These are phyloP conservation scores for Muntiacus muntjak DNA, from an alignment of 2,113 vertebrate genomes.

Conservation along the genomic window DNA sequence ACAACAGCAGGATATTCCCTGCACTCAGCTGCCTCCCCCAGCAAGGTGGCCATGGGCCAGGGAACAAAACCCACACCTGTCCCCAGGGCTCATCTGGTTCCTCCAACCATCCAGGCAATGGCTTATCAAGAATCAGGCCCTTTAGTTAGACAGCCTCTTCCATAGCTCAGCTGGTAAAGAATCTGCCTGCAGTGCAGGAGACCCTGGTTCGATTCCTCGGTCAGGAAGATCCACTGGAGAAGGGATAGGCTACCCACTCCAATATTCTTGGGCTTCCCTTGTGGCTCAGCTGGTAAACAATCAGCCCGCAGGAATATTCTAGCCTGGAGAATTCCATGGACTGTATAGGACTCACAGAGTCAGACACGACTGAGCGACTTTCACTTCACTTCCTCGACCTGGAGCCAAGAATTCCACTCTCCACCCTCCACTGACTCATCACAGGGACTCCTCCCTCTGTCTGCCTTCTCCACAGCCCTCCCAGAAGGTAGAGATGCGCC, in stretches of 20 bases:
- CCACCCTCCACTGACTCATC: background rate
- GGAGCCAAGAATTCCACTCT: background rate
- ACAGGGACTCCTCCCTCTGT: too few relatives aligned
- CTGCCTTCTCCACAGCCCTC: background rate
- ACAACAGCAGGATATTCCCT: background rate
- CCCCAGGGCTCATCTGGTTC: background rate
- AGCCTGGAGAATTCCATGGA: background rate
- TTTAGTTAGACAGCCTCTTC: background rate
- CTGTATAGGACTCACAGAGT: background rate
- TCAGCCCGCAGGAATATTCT: background rate
- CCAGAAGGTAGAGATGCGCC: background rate
- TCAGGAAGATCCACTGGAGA: background rate
- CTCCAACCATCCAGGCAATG: background rate
- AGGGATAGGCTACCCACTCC: background rate
- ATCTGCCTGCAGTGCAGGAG: rapidly evolving
- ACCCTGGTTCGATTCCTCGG: background rate
- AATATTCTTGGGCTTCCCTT: background rate
- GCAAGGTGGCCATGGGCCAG: background rate
- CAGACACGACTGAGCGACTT: background rate
- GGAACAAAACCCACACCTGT: background rate
- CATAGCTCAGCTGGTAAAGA: background rate
- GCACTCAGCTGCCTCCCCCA: background rate
- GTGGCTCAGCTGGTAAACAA: background rate
- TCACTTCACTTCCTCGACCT: background rate
- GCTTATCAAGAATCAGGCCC: background rate